These are phyloP conservation scores for Adelosebastes latens DNA, from an alignment of 2,797 vertebrate genomes.

Conservation along the genomic window DNA sequence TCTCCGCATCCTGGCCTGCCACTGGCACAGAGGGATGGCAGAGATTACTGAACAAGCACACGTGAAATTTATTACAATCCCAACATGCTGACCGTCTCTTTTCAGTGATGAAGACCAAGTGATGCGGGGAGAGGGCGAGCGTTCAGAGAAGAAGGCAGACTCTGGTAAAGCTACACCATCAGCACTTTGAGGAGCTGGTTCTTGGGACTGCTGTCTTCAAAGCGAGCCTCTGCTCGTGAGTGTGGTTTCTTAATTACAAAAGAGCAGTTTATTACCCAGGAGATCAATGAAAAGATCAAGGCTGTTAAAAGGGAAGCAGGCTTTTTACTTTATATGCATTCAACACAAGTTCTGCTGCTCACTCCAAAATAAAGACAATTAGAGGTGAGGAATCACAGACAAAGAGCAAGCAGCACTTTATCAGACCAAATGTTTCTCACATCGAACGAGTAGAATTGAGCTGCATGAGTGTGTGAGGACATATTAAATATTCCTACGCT, in stretches of 20 bases:
- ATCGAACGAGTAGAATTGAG: conserved; percentile 4
- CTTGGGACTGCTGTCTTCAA: conserved; percentile 52
- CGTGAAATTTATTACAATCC: conserved; percentile 25
- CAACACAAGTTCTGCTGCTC: conserved; percentile 47
- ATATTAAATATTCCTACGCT: neutral
- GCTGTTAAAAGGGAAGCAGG: conserved; percentile 58
- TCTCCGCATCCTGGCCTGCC: conserved; percentile 85
- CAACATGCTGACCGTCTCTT: conserved; percentile 46
- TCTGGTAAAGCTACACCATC: conserved; percentile 55
- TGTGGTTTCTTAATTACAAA: conserved; percentile 78
- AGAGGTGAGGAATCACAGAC: conserved; percentile 26
- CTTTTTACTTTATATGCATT: conserved; percentile 55
- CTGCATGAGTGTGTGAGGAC: conserved; percentile 15
- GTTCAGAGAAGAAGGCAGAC: conserved; percentile 10
- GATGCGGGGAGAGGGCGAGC: neutral
- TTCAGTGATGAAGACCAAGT: conserved; percentile 11
- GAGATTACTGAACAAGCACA: conserved; percentile 20
- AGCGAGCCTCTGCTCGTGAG: conserved; percentile 46
- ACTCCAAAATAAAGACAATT: conserved; percentile 64
- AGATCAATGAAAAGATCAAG: conserved; percentile 80
- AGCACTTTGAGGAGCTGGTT: conserved; percentile 68
- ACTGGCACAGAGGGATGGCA: conserved; percentile 52
- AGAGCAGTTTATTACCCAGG: conserved; percentile 74
- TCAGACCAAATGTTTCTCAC: conserved; percentile 34
- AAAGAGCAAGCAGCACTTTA: conserved; percentile 25